Percentiles rank a stretch among this genome's conserved stretches.
Evolutionary conservation across 2,797 vertebrate species (phyloP).

Genomic region (Bucorvus abyssinicus): DNA sequence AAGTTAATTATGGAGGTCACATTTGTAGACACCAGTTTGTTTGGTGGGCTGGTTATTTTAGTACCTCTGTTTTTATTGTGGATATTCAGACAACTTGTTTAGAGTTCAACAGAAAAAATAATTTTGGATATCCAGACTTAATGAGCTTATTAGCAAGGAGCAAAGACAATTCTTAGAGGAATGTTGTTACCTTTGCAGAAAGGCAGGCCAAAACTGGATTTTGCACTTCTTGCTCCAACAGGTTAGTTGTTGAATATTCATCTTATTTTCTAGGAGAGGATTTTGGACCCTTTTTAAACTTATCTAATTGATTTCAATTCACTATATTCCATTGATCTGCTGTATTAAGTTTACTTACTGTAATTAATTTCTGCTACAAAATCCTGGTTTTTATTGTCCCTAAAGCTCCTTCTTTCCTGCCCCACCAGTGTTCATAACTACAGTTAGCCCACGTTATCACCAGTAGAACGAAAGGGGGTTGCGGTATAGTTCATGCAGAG

Average conservation of each 20-base stretch:
- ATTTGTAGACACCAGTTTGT: not conserved
- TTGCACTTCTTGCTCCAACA: not conserved
- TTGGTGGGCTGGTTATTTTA: not conserved
- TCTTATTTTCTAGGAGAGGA: not conserved
- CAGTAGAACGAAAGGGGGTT: not conserved
- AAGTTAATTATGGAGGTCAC: not conserved
- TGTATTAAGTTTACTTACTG: not conserved
- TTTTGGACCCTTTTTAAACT: not conserved
- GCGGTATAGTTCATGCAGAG: not conserved
- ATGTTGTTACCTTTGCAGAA: not conserved
- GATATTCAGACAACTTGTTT: not conserved
- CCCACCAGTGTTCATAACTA: not conserved
- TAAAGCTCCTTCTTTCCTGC: not conserved
- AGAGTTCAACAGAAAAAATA: not conserved
- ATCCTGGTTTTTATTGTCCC: not conserved
- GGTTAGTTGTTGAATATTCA: fast-evolving
- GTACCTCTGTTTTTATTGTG: not conserved
- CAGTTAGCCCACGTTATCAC: not conserved
- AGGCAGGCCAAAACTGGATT: not conserved
- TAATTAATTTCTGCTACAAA: not conserved
- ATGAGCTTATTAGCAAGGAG: not conserved
- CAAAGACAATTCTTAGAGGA: not conserved
- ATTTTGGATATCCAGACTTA: not conserved
- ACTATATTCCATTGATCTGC: not conserved
- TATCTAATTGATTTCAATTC: not conserved